Evolutionary conservation across 2,797 vertebrate species (phyloP).

Genomic region (Sebastes elongatus): DNA sequence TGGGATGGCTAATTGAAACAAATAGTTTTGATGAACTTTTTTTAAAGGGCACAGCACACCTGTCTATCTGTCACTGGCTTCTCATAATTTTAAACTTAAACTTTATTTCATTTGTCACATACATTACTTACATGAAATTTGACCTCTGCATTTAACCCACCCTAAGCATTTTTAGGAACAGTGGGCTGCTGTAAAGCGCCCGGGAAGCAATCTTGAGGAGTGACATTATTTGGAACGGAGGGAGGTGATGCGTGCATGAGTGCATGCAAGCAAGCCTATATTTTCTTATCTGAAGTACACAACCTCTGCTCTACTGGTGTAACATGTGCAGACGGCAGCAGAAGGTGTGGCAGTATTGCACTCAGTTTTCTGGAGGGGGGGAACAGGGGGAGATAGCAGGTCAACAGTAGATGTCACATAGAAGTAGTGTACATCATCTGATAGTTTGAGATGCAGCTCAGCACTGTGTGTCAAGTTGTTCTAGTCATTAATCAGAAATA

Average conservation of each 20-base stretch:
- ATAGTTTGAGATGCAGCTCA: too few relatives aligned
- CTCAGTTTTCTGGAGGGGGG: not conserved
- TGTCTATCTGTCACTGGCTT: constrained; percentile 18
- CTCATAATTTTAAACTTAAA: not conserved
- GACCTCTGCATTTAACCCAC: not conserved
- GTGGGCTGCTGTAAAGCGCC: not conserved
- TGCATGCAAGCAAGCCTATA: not conserved
- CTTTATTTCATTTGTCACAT: not conserved
- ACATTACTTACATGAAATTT: not conserved
- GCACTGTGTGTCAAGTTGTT: too few relatives aligned
- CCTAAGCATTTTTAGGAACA: not conserved
- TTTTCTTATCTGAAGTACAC: not conserved
- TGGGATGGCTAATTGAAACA: constrained; percentile 66
- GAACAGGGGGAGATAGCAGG: too few relatives aligned
- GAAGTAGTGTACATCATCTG: too few relatives aligned
- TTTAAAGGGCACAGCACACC: not conserved
- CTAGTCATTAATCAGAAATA: too few relatives aligned
- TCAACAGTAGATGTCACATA: too few relatives aligned
- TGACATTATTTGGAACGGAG: not conserved
- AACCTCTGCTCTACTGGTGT: not conserved
- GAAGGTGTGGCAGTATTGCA: not conserved
- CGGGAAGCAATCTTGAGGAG: not conserved
- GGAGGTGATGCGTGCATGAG: not conserved
- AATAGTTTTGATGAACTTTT: constrained; percentile 43
- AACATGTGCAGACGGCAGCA: not conserved